Conservation (phyloP, 1,140 invertebrate genomes). For the Drosophila micromelanica region DNA sequence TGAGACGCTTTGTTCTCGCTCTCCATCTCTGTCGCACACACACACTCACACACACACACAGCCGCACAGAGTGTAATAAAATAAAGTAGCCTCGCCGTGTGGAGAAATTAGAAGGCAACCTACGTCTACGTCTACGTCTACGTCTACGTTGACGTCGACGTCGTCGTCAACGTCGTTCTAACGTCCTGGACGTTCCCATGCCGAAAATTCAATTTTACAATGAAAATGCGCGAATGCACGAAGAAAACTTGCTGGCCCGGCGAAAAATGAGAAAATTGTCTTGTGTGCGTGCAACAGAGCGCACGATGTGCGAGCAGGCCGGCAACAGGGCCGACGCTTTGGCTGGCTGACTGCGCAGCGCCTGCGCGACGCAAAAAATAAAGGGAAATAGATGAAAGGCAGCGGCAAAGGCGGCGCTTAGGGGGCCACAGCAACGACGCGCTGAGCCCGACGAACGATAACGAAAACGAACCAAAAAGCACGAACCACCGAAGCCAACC, state of each 20-base stretch:
- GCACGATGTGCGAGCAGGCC: conserved; percentile 17
- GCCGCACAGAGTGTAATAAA: conserved; percentile 75
- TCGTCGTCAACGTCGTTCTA: conserved; percentile 12
- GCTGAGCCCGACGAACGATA: too few species aligned
- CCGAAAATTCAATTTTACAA: conserved; percentile 83
- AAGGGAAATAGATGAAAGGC: conserved; percentile 57
- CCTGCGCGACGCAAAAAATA: conserved; percentile 66
- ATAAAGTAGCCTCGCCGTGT: conserved; percentile 77
- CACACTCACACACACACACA: conserved; percentile 23
- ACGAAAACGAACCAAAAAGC: neutral
- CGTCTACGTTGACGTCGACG: conserved; percentile 25
- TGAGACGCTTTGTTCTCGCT: conserved; percentile 43
- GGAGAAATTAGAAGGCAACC: conserved; percentile 45
- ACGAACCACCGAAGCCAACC: conserved; percentile 28
- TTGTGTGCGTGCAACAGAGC: conserved; percentile 41
- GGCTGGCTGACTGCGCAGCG: conserved; percentile 64
- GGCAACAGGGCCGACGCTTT: conserved; percentile 48
- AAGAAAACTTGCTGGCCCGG: conserved; percentile 40
- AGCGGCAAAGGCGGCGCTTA: conserved; percentile 76
- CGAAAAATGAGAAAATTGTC: conserved; percentile 80
- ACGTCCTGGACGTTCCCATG: conserved; percentile 61
- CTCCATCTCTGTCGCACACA: conserved; percentile 23
- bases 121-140: conserved; percentile 21
- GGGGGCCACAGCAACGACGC: conserved; percentile 27
- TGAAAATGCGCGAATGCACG: conserved; percentile 67